A percentile compares a stretch with the other conserved stretches of the same genome.
Evolutionary conservation across 2,888 invertebrate species (phyloP).

Genomic region (Tubulanus polymorphus): DNA sequence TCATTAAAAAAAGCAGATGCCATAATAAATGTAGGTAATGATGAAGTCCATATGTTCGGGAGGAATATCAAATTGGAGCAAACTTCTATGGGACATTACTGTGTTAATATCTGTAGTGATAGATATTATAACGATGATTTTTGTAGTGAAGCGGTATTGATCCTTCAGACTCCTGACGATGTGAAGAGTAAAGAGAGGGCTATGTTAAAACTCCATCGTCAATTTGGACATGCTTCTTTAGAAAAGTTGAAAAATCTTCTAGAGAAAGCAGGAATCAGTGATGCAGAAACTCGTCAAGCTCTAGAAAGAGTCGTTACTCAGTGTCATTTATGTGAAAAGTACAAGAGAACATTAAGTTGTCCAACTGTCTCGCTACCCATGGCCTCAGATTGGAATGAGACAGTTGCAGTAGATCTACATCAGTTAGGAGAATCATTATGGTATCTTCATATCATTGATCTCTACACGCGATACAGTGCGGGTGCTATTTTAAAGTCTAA

Average conservation of each 20-base stretch:
- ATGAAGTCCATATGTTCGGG: background rate
- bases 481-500: too few species aligned
- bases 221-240: background rate
- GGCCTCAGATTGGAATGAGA: conserved; percentile 12
- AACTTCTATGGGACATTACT: background rate
- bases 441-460: too few species aligned
- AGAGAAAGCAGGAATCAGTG: background rate
- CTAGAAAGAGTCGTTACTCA: background rate
- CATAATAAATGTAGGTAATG: background rate
- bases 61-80: background rate
- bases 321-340: background rate
- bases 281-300: background rate
- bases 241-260: background rate
- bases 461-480: too few species aligned
- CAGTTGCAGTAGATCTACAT: conserved; percentile 9
- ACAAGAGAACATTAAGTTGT: conserved; percentile 2
- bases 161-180: background rate
- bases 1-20: background rate
- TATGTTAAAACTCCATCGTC: background rate
- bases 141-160: background rate
- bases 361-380: conserved; percentile 9
- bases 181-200: background rate
- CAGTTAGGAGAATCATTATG: too few species aligned
- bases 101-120: background rate
- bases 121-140: background rate